A percentile compares a stretch with the other conserved stretches of the same genome.
These are phyloP conservation scores for Heliconius nattereri DNA, from an alignment of 1,140 invertebrate genomes.

Conservation along the genomic window DNA sequence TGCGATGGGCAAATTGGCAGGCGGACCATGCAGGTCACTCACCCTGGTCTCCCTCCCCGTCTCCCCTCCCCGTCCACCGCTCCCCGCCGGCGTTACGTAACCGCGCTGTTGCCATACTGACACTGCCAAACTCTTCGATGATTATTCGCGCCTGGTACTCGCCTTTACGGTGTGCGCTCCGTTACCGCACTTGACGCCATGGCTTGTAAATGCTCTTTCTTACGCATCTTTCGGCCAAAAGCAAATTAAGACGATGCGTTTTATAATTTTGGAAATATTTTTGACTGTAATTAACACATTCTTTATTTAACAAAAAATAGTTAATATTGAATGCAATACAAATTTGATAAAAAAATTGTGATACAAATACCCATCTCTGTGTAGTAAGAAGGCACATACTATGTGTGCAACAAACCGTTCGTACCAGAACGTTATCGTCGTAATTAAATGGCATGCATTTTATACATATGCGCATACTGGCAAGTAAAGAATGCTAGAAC, in stretches of 20 bases:
- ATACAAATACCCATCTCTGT: too few relatives aligned
- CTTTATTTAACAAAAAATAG: too few relatives aligned
- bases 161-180: conserved; percentile 27
- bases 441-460: conserved; percentile 17
- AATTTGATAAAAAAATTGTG: too few relatives aligned
- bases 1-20: conserved; percentile 76
- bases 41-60: conserved; percentile 46
- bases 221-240: background rate
- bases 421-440: background rate
- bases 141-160: conserved; percentile 60
- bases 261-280: background rate
- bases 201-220: background rate
- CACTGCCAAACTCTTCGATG: conserved; percentile 69
- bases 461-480: conserved; percentile 12
- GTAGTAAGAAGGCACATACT: background rate
- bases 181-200: conserved; percentile 5
- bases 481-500: background rate
- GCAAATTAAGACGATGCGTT: background rate
- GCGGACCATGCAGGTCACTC: conserved; percentile 70
- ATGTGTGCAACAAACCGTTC: background rate
- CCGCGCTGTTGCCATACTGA: conserved; percentile 69
- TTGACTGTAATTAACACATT: background rate
- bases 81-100: conserved; percentile 64
- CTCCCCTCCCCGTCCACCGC: background rate
- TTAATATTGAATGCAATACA: too few relatives aligned